Evolutionary conservation across 1,140 invertebrate species (phyloP).

Genomic region (Papilio dardanus): DNA sequence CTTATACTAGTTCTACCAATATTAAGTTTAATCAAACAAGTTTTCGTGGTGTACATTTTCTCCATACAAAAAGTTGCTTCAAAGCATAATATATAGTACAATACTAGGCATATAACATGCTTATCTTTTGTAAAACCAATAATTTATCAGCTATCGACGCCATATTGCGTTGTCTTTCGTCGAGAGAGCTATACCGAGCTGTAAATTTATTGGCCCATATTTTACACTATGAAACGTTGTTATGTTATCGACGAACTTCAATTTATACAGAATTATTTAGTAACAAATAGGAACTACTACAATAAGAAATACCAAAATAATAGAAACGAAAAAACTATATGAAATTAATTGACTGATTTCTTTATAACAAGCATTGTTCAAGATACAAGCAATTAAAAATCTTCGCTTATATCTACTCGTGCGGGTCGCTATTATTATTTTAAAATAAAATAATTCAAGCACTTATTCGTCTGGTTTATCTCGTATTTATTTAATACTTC

Average conservation of each 20-base stretch:
- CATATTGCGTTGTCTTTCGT: slow-evolving; percentile 5
- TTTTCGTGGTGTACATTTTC: too few relatives aligned
- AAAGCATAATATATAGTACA: not conserved
- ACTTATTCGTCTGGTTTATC: not conserved
- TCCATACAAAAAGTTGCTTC: too few relatives aligned
- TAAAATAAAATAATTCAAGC: not conserved
- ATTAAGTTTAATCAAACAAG: too few relatives aligned
- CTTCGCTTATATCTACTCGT: not conserved
- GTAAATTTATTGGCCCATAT: slow-evolving; percentile 5
- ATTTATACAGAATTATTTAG: not conserved
- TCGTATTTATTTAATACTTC: not conserved
- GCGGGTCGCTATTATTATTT: not conserved
- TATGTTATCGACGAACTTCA: slow-evolving; percentile 8
- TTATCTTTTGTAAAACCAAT: not conserved
- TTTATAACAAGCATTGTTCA: not conserved
- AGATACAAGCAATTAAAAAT: not conserved
- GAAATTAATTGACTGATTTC: not conserved
- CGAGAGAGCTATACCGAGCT: not conserved
- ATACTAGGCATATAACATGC: not conserved
- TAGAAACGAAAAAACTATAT: not conserved
- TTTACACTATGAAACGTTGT: slow-evolving; percentile 17
- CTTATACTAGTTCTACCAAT: too few relatives aligned
- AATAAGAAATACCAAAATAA: not conserved
- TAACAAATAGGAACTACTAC: not conserved
- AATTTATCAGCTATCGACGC: not conserved